These are phyloP conservation scores for Trididemnum nubilum DNA, from an alignment of 23 tunicate species.

Conservation along the genomic window DNA sequence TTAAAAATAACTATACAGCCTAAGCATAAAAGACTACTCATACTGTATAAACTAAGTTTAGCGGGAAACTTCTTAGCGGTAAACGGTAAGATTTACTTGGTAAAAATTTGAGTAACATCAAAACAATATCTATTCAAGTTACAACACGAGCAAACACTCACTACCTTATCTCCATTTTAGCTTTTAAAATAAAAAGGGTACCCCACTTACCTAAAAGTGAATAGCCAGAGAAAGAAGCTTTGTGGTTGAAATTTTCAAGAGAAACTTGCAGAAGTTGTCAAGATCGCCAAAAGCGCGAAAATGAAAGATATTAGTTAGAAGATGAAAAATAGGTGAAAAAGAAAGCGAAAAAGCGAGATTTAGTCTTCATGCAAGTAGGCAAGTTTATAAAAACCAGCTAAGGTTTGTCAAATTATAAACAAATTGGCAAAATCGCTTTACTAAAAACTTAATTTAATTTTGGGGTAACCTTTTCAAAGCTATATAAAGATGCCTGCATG, in stretches of 20 bases:
- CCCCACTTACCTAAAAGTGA: slow-evolving; percentile 53
- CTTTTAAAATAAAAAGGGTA: slow-evolving; percentile 64
- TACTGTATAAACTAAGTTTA: too few relatives aligned
- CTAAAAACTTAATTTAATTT: too few relatives aligned
- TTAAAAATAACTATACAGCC: too few relatives aligned
- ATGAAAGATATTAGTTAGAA: not conserved
- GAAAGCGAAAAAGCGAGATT: slow-evolving; percentile 3
- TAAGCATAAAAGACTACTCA: too few relatives aligned
- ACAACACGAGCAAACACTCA: too few relatives aligned
- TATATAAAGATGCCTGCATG: slow-evolving; percentile 58
- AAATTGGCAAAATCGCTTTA: too few relatives aligned
- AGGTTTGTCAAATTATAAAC: too few relatives aligned
- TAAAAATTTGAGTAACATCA: too few relatives aligned
- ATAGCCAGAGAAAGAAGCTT: not conserved
- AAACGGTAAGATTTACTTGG: too few relatives aligned
- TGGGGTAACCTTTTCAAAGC: slow-evolving; percentile 56
- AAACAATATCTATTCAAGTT: too few relatives aligned
- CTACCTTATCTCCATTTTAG: too few relatives aligned
- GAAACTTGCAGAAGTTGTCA: slow-evolving; percentile 12
- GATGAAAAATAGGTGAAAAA: slow-evolving; percentile 2
- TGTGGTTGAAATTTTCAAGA: not conserved
- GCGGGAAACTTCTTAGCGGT: too few relatives aligned
- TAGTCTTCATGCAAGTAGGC: slow-evolving; percentile 57
- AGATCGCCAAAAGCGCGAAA: not conserved
- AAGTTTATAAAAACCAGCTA: slow-evolving; percentile 10